Conservation (phyloP, 2,888 invertebrate genomes). For the Boloria selene region DNA sequence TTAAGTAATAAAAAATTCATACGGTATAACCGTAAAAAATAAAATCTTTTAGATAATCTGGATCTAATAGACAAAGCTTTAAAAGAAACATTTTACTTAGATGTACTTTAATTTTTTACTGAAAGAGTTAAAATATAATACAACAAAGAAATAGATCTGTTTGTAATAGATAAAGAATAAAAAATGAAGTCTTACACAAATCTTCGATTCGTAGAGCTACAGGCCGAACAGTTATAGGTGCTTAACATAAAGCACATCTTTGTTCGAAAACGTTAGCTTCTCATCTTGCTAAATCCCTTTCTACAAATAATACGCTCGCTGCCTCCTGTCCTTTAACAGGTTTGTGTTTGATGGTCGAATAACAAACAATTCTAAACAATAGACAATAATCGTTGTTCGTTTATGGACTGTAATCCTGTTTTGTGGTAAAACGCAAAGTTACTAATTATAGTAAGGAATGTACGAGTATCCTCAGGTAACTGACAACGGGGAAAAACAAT, state of each 20-base stretch:
- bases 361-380: slow-evolving; percentile 59
- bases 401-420: slow-evolving; percentile 49
- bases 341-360: slow-evolving; percentile 41
- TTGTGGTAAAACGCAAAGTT: slow-evolving; percentile 51
- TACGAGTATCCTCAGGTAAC: slow-evolving; percentile 45
- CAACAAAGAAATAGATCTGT: not conserved
- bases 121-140: not conserved
- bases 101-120: not conserved
- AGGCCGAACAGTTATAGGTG: slow-evolving; percentile 22
- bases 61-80: too few species aligned
- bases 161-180: not conserved
- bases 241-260: slow-evolving; percentile 37
- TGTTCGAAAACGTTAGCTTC: slow-evolving; percentile 36
- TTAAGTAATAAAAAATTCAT: too few species aligned
- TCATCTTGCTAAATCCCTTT: slow-evolving; percentile 55
- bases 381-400: slow-evolving; percentile 53
- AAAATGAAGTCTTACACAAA: slow-evolving; percentile 29
- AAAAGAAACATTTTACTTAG: not conserved
- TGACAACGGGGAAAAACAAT: slow-evolving; percentile 26
- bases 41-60: too few species aligned
- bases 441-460: slow-evolving; percentile 50
- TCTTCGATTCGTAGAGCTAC: slow-evolving; percentile 36
- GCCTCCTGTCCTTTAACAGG: slow-evolving; percentile 51
- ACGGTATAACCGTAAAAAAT: too few species aligned
- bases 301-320: slow-evolving; percentile 50